Conservation (phyloP, 2,888 invertebrate species). For the Phortica magna region DNA sequence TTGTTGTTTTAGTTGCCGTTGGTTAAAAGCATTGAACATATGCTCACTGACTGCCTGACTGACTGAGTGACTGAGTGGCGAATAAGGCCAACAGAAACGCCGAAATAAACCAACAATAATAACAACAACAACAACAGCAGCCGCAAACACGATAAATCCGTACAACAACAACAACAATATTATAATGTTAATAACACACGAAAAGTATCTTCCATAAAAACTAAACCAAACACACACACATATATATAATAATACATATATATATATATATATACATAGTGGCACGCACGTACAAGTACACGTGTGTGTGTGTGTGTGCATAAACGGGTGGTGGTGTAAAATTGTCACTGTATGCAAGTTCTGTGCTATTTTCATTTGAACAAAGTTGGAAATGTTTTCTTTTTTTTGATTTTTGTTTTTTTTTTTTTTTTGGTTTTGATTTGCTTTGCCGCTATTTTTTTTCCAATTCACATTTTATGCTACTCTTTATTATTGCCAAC, state of each 20-base stretch:
- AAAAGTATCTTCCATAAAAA: constrained; percentile 3
- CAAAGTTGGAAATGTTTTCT: too few relatives aligned
- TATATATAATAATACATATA: too few relatives aligned
- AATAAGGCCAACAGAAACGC: constrained; percentile 32
- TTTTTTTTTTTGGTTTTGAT: too few relatives aligned
- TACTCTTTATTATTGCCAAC: too few relatives aligned
- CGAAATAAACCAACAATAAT: constrained; percentile 33
- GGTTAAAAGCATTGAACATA: constrained; percentile 23
- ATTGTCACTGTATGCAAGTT: too few relatives aligned
- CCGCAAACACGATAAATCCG: constrained; percentile 27
- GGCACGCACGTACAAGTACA: too few relatives aligned
- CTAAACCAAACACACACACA: background rate
- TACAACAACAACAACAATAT: constrained; percentile 44
- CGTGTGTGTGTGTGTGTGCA: too few relatives aligned
- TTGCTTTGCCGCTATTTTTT: too few relatives aligned
- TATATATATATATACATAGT: background rate
- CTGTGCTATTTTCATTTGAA: too few relatives aligned
- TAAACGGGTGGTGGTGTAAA: too few relatives aligned
- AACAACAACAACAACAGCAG: constrained; percentile 26
- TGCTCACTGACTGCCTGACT: background rate
- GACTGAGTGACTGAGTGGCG: constrained; percentile 2
- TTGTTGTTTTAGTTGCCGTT: background rate
- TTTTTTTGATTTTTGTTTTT: too few relatives aligned
- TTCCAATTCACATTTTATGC: too few relatives aligned
- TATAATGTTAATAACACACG: constrained; percentile 17